Percentiles rank a stretch among this genome's conserved stretches.
phyloP scores from a whole-genome alignment of 1,140 invertebrate species.

The Armadillidium nasatum region DNA sequence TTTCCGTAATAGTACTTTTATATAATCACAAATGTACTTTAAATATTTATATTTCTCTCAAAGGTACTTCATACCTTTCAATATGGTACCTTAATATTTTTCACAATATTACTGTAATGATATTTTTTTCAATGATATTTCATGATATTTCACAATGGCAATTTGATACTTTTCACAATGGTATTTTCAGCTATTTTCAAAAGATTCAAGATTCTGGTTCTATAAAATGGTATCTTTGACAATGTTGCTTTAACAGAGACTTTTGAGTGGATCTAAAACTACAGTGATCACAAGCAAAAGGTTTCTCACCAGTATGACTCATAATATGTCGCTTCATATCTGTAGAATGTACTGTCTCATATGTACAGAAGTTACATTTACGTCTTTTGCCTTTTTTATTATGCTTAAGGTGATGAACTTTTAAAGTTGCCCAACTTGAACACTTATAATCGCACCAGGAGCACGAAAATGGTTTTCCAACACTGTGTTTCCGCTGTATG shows the following conservation, averaged over 20 bases:
- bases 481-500: neutral
- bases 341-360: slow-evolving; percentile 24
- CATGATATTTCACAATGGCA: too few relatives aligned
- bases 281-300: slow-evolving; percentile 45
- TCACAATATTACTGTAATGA: too few relatives aligned
- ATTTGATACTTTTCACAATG: too few relatives aligned
- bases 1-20: too few relatives aligned
- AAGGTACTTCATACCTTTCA: too few relatives aligned
- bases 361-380: slow-evolving; percentile 33
- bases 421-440: neutral
- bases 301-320: slow-evolving; percentile 39
- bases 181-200: too few relatives aligned
- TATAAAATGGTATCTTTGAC: too few relatives aligned
- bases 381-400: slow-evolving; percentile 7
- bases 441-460: neutral
- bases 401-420: neutral
- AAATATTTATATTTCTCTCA: too few relatives aligned
- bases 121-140: too few relatives aligned
- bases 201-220: too few relatives aligned
- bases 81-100: too few relatives aligned
- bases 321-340: slow-evolving; percentile 32
- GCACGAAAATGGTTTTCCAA: neutral
- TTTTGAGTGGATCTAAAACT: slow-evolving; percentile 23
- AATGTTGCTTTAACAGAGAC: slow-evolving; percentile 10
- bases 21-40: too few relatives aligned